Percentiles rank a stretch among this genome's conserved stretches.
Conservation (phyloP, 1,140 invertebrate genomes). For the Bombyx mandarina region DNA sequence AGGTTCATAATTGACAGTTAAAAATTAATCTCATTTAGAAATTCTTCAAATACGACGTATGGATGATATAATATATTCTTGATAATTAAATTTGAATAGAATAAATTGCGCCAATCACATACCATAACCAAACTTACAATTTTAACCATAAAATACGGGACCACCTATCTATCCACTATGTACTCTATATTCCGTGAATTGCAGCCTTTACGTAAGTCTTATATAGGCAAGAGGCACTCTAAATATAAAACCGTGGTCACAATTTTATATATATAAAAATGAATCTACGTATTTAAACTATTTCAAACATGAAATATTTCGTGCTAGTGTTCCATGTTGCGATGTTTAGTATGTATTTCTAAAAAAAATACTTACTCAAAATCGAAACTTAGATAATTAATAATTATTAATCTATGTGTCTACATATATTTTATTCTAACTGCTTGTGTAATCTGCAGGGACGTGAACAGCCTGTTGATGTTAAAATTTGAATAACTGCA, state of each 20-base stretch:
- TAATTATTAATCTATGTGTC: constrained; percentile 19
- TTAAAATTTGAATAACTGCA: constrained; percentile 74
- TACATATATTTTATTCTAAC: constrained; percentile 51
- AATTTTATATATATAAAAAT: constrained; percentile 64
- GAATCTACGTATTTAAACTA: constrained; percentile 55
- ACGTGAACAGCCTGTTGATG: constrained; percentile 60
- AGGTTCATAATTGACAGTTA: too few species aligned
- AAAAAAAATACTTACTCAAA: constrained; percentile 49
- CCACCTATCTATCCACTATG: constrained; percentile 65
- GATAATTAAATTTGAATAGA: constrained; percentile 2
- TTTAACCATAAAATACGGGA: constrained; percentile 68
- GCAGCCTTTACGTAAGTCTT: constrained; percentile 73
- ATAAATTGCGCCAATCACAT: constrained; percentile 44
- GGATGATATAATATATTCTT: too few species aligned
- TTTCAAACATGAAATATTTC: constrained; percentile 49
- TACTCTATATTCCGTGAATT: constrained; percentile 67
- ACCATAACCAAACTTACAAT: constrained; percentile 70
- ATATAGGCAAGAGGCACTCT: constrained; percentile 73
- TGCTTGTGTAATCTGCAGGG: constrained; percentile 52
- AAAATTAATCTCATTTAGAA: too few species aligned
- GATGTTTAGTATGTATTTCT: constrained; percentile 49
- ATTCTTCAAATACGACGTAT: too few species aligned
- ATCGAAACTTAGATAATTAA: constrained; percentile 23
- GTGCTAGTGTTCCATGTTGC: constrained; percentile 55
- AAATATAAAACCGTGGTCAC: constrained; percentile 72